Base-by-base conservation (phyloP, 2,888 invertebrate species). In the Gandaritis pyraliata region DNA sequence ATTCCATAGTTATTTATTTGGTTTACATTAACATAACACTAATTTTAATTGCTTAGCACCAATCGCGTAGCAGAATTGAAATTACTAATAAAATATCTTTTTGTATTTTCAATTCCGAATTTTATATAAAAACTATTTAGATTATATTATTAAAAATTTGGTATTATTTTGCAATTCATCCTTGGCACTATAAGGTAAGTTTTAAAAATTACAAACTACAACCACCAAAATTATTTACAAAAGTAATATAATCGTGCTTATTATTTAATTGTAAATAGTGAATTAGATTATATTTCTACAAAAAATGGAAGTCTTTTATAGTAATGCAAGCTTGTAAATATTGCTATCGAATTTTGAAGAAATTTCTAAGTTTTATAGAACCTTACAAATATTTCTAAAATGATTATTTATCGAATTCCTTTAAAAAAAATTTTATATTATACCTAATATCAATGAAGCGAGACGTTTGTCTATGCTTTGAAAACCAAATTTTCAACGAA, bases 21-120 rank as follows among this genome's bases (percentile, higher is more conserved):
- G 79, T 82, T 68, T 59, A 67, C 4, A 33, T 72, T 51, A 55
- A 55, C 65, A 72, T 53, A 65, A 66, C 66, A 71, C 68, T 68
- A 68, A 50, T 66, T 65, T 39, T 68, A 75, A 33, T 33, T 68
- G 76, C 82, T 68, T 80, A 83, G 83, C 85, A 84, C 84, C 83
- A 78, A 79, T 69, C 67, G 75, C 78, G 62, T 81, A 82, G 83
- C 81, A 74, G 81, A 79, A 68, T 69, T 30, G 8, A 66, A 65
- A 65, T 70, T 76, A 70, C 69, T 63, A 66, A 52, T 43, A 51
- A 66, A 64, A 63, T 59, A 65, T 70, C 64, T 72, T 73, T 72
- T 73, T 72, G 53, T 73, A 52, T 70, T 70, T 66, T 68, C 59
- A 70, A 64, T 62, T 62, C 57, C 60, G 18, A 52, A 39, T 65